phyloP scores from a whole-genome alignment of 2,888 invertebrate species.

The Ophion ventricosus region DNA sequence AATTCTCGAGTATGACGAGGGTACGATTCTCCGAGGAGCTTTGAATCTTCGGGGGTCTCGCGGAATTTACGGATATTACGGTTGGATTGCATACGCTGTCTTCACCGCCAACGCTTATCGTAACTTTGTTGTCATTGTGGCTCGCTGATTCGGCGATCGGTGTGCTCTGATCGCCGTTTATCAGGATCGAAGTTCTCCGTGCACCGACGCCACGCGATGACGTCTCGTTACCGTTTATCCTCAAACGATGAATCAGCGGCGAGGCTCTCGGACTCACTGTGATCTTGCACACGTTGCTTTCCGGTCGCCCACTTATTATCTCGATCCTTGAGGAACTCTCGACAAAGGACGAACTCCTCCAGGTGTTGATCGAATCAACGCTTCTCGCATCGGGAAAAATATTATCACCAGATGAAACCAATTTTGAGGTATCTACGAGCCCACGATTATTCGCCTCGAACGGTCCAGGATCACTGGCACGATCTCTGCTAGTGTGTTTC shows the following conservation, averaged over 20 bases:
- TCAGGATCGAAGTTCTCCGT: constrained; percentile 87
- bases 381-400: constrained; percentile 10
- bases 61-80: constrained; percentile 80
- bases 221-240: constrained; percentile 73
- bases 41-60: constrained; percentile 72
- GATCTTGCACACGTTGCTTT: constrained; percentile 80
- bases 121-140: constrained; percentile 81
- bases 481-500: constrained; percentile 70
- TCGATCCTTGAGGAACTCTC: constrained; percentile 72
- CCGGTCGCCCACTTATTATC: constrained; percentile 66
- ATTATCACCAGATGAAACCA: not conserved
- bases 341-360: constrained; percentile 44
- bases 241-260: constrained; percentile 80
- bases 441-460: constrained; percentile 15
- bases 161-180: constrained; percentile 74
- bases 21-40: constrained; percentile 78
- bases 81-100: constrained; percentile 80
- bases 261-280: constrained; percentile 78
- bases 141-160: constrained; percentile 54
- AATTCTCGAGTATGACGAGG: constrained; percentile 81
- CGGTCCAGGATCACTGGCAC: constrained; percentile 67
- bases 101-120: constrained; percentile 84
- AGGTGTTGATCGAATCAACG: not conserved
- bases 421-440: not conserved
- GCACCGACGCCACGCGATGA: constrained; percentile 84